Conservation (phyloP, 2,113 vertebrate genomes). For the Leuciscus idus region DNA sequence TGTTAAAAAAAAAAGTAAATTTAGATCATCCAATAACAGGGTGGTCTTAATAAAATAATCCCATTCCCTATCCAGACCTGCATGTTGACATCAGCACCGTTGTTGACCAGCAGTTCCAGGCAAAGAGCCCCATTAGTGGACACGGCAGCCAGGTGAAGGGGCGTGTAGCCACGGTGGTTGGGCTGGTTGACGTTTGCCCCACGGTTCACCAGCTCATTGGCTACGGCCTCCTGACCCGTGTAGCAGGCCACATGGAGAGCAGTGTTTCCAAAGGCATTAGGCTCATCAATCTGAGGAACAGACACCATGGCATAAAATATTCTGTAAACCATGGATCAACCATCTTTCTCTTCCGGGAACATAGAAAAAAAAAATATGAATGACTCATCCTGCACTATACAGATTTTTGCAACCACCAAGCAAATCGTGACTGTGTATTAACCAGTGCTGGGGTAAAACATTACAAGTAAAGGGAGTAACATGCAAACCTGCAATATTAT, state of each 20-base stretch:
- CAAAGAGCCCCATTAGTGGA: conserved; percentile 94
- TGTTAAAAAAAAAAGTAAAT: neutral
- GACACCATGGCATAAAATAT: neutral
- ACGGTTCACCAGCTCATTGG: conserved; percentile 90
- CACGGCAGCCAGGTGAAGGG: conserved; percentile 91
- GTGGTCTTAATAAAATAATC: neutral
- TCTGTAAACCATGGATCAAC: neutral
- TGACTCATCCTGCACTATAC: neutral
- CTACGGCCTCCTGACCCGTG: conserved; percentile 92
- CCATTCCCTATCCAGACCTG: conserved; percentile 75
- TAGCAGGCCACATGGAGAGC: conserved; percentile 96
- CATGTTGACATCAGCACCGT: conserved; percentile 92
- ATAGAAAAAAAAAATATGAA: neutral
- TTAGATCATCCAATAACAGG: neutral
- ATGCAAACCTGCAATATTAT: too few species aligned
- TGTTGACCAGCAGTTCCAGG: conserved; percentile 94
- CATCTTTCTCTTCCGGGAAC: neutral
- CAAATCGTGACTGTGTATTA: neutral
- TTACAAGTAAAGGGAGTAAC: too few species aligned
- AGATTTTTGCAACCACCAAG: neutral
- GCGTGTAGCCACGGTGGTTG: conserved; percentile 89
- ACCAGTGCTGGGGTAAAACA: too few species aligned
- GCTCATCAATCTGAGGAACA: conserved; percentile 84
- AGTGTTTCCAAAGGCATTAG: conserved; percentile 90
- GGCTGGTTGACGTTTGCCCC: conserved; percentile 95